Base-by-base conservation (phyloP, 1,140 invertebrate genomes). In the Drosophila hydei region DNA sequence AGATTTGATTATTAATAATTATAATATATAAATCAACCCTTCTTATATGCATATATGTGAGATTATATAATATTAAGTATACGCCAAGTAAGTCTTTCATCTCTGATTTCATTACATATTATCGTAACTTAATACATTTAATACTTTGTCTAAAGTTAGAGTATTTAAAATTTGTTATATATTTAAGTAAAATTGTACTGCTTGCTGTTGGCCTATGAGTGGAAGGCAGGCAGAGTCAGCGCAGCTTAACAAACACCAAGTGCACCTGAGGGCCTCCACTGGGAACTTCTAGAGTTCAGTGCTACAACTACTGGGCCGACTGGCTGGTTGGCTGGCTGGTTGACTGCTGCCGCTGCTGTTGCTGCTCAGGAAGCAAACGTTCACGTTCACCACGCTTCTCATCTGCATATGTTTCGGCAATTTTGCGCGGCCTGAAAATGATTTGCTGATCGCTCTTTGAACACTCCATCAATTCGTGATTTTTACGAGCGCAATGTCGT, bases 381-480 rank as follows among this genome's bases (percentile, higher is more conserved):
- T 55, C 33, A 36, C 52, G 38, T 43, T 61, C 51, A 71, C 71
- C 75, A 63, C 50, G 54, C 47, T 63, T 65, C 63, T 68, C 81
- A 85, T 85, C 84, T 85, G 81, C 81, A 85, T 87, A 87, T 87
- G 81, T 87, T 87, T 87, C 83, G 81, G 81, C 81, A 87, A 87
- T 89, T 88, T 83, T 73, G 83, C 67, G 84, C 78, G 75, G 72
- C 69, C 69, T 81, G 90, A 79, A 91, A 90, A 90, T 89, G 76
- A 91, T 91, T 89, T 91, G 79, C 68, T 83, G 85, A 89, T 90
- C 89, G 81, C 65, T 77, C 71, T 45, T 84, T 79, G 74, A 87
- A 84, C 89, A 91, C 89, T 91, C 85, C 89, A 91, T 91, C 89
- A 90, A 91, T 91, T 91, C 89, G 85, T 91, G 89, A 91, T 89